Percentiles rank a stretch among this genome's conserved stretches.
phyloP scores from a whole-genome alignment of 2,113 vertebrate species.

The Stigmatopora argus region DNA sequence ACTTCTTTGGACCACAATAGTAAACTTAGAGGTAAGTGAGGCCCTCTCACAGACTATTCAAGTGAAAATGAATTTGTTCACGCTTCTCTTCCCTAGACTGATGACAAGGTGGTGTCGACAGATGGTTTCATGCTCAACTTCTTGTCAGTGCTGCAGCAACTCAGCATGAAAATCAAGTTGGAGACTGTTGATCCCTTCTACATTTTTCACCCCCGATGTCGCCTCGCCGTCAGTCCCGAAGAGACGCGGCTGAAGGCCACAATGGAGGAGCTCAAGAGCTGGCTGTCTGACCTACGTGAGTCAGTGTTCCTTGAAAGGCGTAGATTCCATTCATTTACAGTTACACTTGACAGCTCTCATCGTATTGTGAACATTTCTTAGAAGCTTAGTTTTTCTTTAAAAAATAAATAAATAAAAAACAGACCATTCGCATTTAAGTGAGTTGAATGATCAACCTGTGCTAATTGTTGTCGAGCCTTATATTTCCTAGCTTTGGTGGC shows the following conservation, averaged over 20 bases:
- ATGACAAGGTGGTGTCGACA: slow-evolving; percentile 92
- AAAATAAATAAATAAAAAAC: too few species aligned
- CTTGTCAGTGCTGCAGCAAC: slow-evolving; percentile 94
- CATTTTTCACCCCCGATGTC: slow-evolving; percentile 91
- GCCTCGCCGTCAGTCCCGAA: slow-evolving; percentile 81
- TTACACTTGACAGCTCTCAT: too few species aligned
- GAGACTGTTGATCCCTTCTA: slow-evolving; percentile 97
- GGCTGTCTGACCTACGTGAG: slow-evolving; percentile 88
- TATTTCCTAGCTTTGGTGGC: too few species aligned
- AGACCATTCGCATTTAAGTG: background rate
- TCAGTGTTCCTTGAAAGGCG: slow-evolving; percentile 14
- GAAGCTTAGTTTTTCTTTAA: too few species aligned
- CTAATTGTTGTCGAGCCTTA: too few species aligned
- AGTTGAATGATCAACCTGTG: too few species aligned
- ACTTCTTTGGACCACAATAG: background rate
- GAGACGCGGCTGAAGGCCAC: slow-evolving; percentile 92
- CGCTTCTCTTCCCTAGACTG: slow-evolving; percentile 73
- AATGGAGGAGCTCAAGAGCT: slow-evolving; percentile 87
- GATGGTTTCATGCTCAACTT: slow-evolving; percentile 99
- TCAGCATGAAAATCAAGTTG: slow-evolving; percentile 96
- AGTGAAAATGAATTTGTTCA: background rate
- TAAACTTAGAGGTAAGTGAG: background rate
- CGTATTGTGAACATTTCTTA: too few species aligned
- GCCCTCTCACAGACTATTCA: background rate
- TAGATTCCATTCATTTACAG: background rate